Evolutionary conservation across 2,113 vertebrate genomes (phyloP).

Genomic region (Ranitomeya imitator): DNA sequence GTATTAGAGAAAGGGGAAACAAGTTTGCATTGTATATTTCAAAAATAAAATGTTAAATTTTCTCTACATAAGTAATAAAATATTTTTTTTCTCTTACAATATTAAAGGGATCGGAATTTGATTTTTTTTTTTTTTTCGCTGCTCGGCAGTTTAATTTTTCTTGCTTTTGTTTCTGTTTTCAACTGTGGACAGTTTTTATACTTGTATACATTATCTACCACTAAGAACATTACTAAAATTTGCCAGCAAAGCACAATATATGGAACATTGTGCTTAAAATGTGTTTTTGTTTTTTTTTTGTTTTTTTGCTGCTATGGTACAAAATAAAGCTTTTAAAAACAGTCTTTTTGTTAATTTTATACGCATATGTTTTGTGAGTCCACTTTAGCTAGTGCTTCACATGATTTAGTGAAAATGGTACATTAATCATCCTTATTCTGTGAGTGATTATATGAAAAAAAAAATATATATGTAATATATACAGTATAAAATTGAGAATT

Average conservation of each 20-base stretch:
- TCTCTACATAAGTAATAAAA: neutral
- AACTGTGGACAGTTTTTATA: neutral
- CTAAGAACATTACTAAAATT: neutral
- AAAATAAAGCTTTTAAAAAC: slow-evolving; percentile 14
- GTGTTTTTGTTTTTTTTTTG: too few relatives aligned
- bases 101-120: neutral
- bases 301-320: neutral
- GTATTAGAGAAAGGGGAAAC: slow-evolving; percentile 73
- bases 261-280: neutral
- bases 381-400: too few relatives aligned
- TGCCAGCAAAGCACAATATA: neutral
- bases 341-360: neutral
- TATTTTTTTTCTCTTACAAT: neutral
- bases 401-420: too few relatives aligned
- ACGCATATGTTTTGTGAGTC: too few relatives aligned
- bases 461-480: too few relatives aligned
- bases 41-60: slow-evolving; percentile 69
- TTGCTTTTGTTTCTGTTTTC: neutral
- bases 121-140: neutral
- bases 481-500: too few relatives aligned
- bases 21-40: slow-evolving; percentile 86
- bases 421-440: too few relatives aligned
- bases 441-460: too few relatives aligned
- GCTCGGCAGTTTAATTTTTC: neutral
- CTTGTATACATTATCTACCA: neutral